These are phyloP conservation scores for Thalassophryne amazonica DNA, from an alignment of 2,797 vertebrate species.

Conservation along the genomic window DNA sequence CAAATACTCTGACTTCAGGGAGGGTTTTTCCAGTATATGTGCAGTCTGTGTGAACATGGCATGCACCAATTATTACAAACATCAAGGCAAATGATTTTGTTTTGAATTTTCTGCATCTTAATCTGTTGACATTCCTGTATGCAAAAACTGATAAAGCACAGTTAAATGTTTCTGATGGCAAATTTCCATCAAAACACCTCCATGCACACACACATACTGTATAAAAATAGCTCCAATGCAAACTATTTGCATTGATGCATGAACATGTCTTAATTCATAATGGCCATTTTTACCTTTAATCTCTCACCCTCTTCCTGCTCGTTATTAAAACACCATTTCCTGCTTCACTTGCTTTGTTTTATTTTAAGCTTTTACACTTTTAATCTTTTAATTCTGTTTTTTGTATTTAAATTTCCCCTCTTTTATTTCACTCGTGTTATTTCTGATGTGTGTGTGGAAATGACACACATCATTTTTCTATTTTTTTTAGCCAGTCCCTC, in stretches of 20 bases:
- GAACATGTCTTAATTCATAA: constrained; percentile 12
- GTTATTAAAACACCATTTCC: constrained; percentile 4
- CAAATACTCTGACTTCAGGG: too few relatives aligned
- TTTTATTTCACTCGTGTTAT: not conserved
- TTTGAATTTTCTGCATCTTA: too few relatives aligned
- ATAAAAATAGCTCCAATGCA: not conserved
- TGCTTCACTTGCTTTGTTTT: not conserved
- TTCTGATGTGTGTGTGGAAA: too few relatives aligned
- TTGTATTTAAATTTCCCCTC: not conserved
- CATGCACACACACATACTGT: not conserved
- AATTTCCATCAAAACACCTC: not conserved
- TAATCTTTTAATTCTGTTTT: not conserved
- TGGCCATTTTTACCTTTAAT: constrained; percentile 6
- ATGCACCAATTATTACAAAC: too few relatives aligned
- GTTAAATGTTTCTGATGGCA: not conserved
- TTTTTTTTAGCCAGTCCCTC: too few relatives aligned
- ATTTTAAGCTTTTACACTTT: not conserved
- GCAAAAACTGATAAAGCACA: not conserved
- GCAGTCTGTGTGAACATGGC: too few relatives aligned
- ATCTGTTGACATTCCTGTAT: not conserved
- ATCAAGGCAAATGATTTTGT: too few relatives aligned
- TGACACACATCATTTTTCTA: too few relatives aligned
- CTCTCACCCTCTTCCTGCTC: not conserved
- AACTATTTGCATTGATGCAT: not conserved
- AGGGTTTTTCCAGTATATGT: too few relatives aligned